A percentile compares a stretch with the other conserved stretches of the same genome.
Conservation (phyloP, 2,113 vertebrate genomes). For the Macrotis lagotis region DNA sequence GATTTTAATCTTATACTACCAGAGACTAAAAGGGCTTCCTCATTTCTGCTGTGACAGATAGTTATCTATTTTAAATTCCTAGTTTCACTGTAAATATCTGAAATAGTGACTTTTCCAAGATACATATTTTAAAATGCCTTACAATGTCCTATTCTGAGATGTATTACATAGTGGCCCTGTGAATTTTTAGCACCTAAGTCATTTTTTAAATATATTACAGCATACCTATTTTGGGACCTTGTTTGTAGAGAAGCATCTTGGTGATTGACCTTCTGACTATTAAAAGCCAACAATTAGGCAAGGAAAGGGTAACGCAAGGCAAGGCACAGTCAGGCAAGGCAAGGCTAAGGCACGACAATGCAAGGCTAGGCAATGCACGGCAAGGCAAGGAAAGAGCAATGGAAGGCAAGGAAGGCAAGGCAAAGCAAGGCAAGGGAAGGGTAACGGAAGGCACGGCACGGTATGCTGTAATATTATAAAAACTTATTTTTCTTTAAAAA, state of each 20-base stretch:
- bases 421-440: too few relatives aligned
- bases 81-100: not conserved
- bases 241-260: conserved; percentile 1
- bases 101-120: not conserved
- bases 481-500: too few relatives aligned
- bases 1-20: not conserved
- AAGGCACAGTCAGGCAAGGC: too few relatives aligned
- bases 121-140: not conserved
- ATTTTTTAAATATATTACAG: not conserved
- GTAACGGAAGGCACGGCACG: too few relatives aligned
- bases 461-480: too few relatives aligned
- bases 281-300: not conserved
- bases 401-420: too few relatives aligned
- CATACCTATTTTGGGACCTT: not conserved
- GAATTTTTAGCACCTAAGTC: not conserved
- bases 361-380: too few relatives aligned
- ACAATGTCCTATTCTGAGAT: not conserved
- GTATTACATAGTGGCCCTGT: not conserved
- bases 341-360: too few relatives aligned
- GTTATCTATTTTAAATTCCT: not conserved
- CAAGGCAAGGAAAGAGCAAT: too few relatives aligned
- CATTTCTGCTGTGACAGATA: not conserved
- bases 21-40: not conserved
- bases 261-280: not conserved
- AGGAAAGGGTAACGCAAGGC: too few relatives aligned